A percentile compares a stretch with the other conserved stretches of the same genome.
These are phyloP conservation scores for Pentalonia nigronervosa DNA, from an alignment of 1,140 invertebrate genomes.

Conservation along the genomic window DNA sequence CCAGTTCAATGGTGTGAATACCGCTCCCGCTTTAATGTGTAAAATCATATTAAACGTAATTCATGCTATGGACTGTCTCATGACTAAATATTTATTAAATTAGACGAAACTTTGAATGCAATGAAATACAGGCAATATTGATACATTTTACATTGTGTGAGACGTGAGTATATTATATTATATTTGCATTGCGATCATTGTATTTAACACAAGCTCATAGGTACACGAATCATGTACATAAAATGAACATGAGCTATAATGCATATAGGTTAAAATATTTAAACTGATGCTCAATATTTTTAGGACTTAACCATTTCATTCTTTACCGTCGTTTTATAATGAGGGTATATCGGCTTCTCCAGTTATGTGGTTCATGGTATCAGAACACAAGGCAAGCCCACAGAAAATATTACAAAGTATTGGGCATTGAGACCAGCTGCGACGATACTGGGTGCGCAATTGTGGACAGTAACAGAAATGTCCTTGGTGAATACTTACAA, in stretches of 20 bases:
- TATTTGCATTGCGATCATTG: not conserved
- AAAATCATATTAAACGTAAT: no score
- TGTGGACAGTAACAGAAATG: conserved; percentile 73
- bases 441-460: conserved; percentile 96
- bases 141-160: not conserved
- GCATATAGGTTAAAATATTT: not conserved
- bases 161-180: no score
- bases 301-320: not conserved
- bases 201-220: not conserved
- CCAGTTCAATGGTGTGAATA: no score
- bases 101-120: no score
- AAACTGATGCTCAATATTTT: not conserved
- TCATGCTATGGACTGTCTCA: no score
- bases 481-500: conserved; percentile 80
- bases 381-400: not conserved
- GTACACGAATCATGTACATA: no score
- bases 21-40: no score
- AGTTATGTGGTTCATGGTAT: not conserved
- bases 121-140: not conserved
- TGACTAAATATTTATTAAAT: no score
- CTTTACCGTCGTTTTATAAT: not conserved
- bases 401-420: conserved; percentile 59
- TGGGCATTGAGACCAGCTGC: conserved; percentile 98
- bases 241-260: not conserved
- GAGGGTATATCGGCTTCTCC: not conserved